Evolutionary conservation across 2,113 vertebrate species (phyloP), one percentile per base, ranked within the genome.

Genomic region (Tauraco erythrolophus): DNA sequence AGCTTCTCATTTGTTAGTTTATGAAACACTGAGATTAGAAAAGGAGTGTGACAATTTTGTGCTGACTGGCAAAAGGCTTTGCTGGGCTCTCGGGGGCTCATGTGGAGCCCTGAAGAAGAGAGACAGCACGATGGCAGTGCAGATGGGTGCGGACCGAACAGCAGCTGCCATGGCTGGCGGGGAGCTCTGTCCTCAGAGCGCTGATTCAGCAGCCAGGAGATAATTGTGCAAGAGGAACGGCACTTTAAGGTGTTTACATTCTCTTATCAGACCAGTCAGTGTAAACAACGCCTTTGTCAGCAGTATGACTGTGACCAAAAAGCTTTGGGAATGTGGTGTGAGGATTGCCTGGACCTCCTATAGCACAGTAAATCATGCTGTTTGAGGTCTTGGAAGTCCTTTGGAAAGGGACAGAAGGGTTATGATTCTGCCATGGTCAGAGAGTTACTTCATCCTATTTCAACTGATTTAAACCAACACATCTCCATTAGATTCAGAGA

Each of bases 171-270:
- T 39, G 60, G 61, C 30, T 75, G 81, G 74, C 61, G 65, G 85
- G 84, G 90, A 94, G 57, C 19, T 25, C 87, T 82, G 96, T 94
- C 97, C 96, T 72, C 21, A 70, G 84, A 95, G 53, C 0, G 84
- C 97, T 97, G 98, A 97, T 71, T 97, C 97, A 97, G 94, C 98
- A 88, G 22, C n/a, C 77, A 70, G 86, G n/a, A 94, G 77, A 69
- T 90, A 93, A 46, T 94, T 96, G 94, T 97, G 97, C 83, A 83
- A 97, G 93, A 80, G 80, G 82, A 90, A 94, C 89, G 72, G 64
- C 46, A 94, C 92, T 92, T 92, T 83, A 89, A 94, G 95, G 82
- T 95, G 72, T 97, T 97, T 96, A 70, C 94, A 64, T 57, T 84
- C 77, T 83, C 86, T 93, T 95, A 90, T 92, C 57, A 71, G 84